Conservation (phyloP, 2,113 vertebrate species). For the Steatornis caripensis region DNA sequence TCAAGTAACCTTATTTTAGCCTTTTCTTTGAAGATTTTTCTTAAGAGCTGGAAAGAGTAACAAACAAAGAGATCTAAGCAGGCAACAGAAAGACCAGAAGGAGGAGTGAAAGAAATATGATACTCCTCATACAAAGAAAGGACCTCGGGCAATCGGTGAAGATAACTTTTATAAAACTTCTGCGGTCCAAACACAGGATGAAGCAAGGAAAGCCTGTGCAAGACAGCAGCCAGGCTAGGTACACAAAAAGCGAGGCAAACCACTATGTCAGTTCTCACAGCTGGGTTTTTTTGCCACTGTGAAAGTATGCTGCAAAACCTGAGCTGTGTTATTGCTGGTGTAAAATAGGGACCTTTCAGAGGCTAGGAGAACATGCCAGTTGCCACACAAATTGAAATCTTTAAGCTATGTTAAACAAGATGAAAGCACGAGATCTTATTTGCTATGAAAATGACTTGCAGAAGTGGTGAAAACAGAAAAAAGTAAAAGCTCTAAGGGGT, state of each 20-base stretch:
- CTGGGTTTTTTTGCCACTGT: background rate
- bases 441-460: background rate
- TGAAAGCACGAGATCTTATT: background rate
- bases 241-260: background rate
- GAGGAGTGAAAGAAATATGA: background rate
- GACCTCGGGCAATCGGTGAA: background rate
- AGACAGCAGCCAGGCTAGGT: background rate
- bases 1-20: background rate
- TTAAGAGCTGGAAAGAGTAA: background rate
- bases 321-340: background rate
- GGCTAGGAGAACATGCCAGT: background rate
- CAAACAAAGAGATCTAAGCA: background rate
- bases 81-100: background rate
- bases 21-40: background rate
- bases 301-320: background rate
- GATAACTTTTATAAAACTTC: background rate
- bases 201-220: background rate
- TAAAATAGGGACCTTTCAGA: constrained; percentile 8
- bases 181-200: background rate
- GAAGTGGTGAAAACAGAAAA: background rate
- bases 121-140: background rate
- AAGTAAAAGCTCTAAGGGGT: background rate
- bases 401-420: constrained; percentile 17
- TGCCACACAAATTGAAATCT: background rate
- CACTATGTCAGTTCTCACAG: background rate